Evolutionary conservation across 2,797 vertebrate species (phyloP).

Genomic region (Sciaenops ocellatus): DNA sequence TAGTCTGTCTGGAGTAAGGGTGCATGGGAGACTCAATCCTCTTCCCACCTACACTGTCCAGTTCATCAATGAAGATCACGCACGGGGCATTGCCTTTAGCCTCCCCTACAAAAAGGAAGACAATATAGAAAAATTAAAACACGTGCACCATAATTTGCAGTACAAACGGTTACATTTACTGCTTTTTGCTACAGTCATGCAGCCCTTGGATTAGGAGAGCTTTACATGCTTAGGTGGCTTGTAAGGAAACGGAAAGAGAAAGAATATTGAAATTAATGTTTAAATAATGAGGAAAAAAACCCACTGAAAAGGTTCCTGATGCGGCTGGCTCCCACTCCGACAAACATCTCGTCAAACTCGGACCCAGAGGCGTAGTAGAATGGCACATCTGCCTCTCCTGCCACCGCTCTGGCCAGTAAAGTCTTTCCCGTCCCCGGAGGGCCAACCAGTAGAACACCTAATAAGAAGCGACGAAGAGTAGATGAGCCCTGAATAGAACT

Average conservation of each 20-base stretch:
- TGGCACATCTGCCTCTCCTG: slow-evolving; percentile 97
- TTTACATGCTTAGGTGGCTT: neutral
- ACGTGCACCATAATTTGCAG: neutral
- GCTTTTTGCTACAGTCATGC: neutral
- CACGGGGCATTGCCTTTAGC: slow-evolving; percentile 97
- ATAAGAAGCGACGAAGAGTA: slow-evolving; percentile 24
- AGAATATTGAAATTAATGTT: neutral
- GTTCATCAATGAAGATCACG: slow-evolving; percentile 98
- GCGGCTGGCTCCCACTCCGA: slow-evolving; percentile 98
- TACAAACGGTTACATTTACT: neutral
- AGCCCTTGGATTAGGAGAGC: neutral
- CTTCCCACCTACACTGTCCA: slow-evolving; percentile 99
- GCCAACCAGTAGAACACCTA: slow-evolving; percentile 95
- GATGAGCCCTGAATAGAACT: neutral
- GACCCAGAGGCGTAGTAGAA: slow-evolving; percentile 99
- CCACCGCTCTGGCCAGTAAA: slow-evolving; percentile 95
- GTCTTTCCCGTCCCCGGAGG: slow-evolving; percentile 99
- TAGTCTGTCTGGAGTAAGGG: slow-evolving; percentile 98
- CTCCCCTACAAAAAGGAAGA: slow-evolving; percentile 85
- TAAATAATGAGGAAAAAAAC: slow-evolving; percentile 53
- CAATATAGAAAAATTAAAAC: neutral
- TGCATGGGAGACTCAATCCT: slow-evolving; percentile 99
- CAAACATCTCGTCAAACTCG: slow-evolving; percentile 99
- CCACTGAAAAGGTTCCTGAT: slow-evolving; percentile 97
- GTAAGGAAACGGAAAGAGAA: neutral